Conservation (phyloP, 2,888 invertebrate species). For the Luperina testacea region DNA sequence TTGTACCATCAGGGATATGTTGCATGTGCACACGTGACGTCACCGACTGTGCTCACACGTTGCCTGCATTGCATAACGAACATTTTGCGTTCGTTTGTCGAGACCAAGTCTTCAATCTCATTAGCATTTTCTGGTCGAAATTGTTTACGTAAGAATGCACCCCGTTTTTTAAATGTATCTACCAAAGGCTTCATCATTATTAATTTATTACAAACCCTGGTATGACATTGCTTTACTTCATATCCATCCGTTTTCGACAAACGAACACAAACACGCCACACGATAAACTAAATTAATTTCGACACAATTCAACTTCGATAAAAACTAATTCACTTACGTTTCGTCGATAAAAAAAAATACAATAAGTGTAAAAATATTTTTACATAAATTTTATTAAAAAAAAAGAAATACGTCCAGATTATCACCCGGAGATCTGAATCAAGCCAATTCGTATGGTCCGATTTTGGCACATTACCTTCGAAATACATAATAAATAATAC, state of each 20-base stretch:
- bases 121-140: neutral
- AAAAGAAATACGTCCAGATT: slow-evolving; percentile 65
- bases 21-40: slow-evolving; percentile 68
- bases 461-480: slow-evolving; percentile 86
- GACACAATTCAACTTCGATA: slow-evolving; percentile 54
- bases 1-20: slow-evolving; percentile 86
- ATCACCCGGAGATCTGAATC: slow-evolving; percentile 72
- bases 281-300: slow-evolving; percentile 55
- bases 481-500: slow-evolving; percentile 81
- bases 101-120: neutral
- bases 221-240: neutral
- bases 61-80: slow-evolving; percentile 34
- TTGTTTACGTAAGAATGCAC: neutral
- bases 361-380: slow-evolving; percentile 72
- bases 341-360: slow-evolving; percentile 73
- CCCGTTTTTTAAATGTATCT: slow-evolving; percentile 1
- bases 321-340: slow-evolving; percentile 72
- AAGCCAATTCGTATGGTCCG: slow-evolving; percentile 83
- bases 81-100: slow-evolving; percentile 42
- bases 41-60: slow-evolving; percentile 49
- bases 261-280: slow-evolving; percentile 44
- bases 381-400: slow-evolving; percentile 66
- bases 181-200: neutral
- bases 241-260: slow-evolving; percentile 28
- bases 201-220: neutral